Evolutionary conservation across 1,140 invertebrate genomes (phyloP).

Genomic region (Euura saliciscinereae): DNA sequence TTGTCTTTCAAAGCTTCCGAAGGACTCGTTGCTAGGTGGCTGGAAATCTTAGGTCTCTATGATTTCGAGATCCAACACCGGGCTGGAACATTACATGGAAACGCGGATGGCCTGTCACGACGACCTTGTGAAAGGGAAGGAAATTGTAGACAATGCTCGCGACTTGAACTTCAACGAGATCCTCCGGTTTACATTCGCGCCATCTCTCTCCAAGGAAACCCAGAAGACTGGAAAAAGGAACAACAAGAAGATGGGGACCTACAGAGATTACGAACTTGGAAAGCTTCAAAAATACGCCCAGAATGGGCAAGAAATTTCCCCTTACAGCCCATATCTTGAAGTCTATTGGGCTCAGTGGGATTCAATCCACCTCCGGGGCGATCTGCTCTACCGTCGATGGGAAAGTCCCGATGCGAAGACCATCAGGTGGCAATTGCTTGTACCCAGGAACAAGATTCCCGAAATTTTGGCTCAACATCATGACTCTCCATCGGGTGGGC

Average conservation of each 20-base stretch:
- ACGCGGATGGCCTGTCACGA: not conserved
- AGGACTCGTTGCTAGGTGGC: no score
- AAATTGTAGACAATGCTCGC: not conserved
- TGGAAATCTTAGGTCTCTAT: not conserved
- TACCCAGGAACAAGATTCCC: not conserved
- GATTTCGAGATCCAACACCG: not conserved
- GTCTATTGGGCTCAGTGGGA: not conserved
- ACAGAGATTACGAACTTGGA: not conserved
- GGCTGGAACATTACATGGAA: no score
- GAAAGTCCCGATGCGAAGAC: not conserved
- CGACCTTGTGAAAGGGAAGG: not conserved
- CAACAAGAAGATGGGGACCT: not conserved
- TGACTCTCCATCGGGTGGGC: not conserved
- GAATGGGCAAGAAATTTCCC: not conserved
- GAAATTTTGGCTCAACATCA: not conserved
- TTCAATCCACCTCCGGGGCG: not conserved
- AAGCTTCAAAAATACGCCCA: not conserved
- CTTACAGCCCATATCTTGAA: not conserved
- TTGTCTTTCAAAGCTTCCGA: no score
- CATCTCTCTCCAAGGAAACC: not conserved
- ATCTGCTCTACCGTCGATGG: not conserved
- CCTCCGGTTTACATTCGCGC: no score
- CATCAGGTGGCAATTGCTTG: not conserved
- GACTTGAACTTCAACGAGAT: not conserved
- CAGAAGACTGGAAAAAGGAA: not conserved